Conservation (phyloP, 2,888 invertebrate genomes). For the Trichogramma dendrolimi region DNA sequence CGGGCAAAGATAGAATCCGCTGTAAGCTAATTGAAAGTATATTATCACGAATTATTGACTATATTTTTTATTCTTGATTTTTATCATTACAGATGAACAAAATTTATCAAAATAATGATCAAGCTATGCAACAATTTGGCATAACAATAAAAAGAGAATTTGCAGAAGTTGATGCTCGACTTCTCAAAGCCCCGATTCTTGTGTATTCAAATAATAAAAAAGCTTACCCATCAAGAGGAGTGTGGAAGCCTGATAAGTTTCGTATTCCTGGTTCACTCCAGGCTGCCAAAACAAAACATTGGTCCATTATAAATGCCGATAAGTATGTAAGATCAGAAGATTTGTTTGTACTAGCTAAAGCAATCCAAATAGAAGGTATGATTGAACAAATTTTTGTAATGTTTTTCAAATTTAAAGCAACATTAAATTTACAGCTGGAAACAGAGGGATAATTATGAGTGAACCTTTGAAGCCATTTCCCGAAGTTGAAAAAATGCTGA, state of each 20-base stretch:
- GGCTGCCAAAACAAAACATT: slow-evolving; percentile 36
- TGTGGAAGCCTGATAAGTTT: slow-evolving; percentile 47
- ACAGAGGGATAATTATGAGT: neutral
- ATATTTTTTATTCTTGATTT: slow-evolving; percentile 3
- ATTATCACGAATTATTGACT: neutral
- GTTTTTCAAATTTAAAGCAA: neutral
- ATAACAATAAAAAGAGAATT: slow-evolving; percentile 72
- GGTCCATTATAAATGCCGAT: slow-evolving; percentile 55
- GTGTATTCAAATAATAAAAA: slow-evolving; percentile 56
- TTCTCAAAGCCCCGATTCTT: slow-evolving; percentile 73
- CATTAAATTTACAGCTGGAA: neutral
- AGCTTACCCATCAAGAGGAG: slow-evolving; percentile 49
- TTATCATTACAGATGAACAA: slow-evolving; percentile 34
- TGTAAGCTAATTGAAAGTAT: slow-evolving; percentile 51
- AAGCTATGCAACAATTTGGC: slow-evolving; percentile 75
- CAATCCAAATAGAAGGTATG: slow-evolving; percentile 37
- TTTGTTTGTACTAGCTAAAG: slow-evolving; percentile 35
- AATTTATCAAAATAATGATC: slow-evolving; percentile 49
- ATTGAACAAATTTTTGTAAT: no score
- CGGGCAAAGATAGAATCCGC: slow-evolving; percentile 75
- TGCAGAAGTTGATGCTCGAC: slow-evolving; percentile 71
- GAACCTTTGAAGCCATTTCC: neutral
- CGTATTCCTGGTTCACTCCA: neutral
- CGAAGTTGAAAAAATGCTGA: neutral
- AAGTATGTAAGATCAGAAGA: slow-evolving; percentile 29